A percentile compares a stretch with the other conserved stretches of the same genome.
Conservation (phyloP, 2,113 vertebrate genomes). For the Mus musculus region GRCm39 chr16:22173001-22173500, state of each 20-base stretch:
- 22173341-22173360: background rate
- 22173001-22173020: too few species aligned
- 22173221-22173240: background rate
- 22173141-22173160: background rate
- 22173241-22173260: background rate
- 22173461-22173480: conserved; percentile 11
- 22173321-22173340: background rate
- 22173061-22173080: too few species aligned
- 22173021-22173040: too few species aligned
- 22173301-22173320: background rate
- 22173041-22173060: too few species aligned
- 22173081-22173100: background rate
- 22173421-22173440: background rate
- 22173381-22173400: too few species aligned
- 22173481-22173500: background rate
- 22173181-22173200: background rate
- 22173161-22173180: background rate
- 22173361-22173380: background rate
- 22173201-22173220: background rate
- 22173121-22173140: background rate
- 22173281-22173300: background rate
- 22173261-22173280: background rate
- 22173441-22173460: background rate
- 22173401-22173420: background rate
- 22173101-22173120: background rate